phyloP scores from a whole-genome alignment of 2,888 invertebrate species.

The Stictocephala bisonia region DNA sequence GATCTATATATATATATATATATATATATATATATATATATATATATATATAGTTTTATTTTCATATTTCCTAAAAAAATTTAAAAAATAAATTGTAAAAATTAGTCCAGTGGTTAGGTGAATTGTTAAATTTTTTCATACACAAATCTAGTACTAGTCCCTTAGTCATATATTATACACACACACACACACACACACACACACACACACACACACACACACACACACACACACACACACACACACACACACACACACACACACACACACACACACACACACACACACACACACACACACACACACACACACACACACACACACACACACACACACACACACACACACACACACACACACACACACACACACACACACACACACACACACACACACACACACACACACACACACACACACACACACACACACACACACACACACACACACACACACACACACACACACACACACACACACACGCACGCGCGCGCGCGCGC shows the following conservation, averaged over 20 bases:
- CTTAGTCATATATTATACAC: background rate
- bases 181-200: background rate
- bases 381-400: background rate
- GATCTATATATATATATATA: no score
- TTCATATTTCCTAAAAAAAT: no score
- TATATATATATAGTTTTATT: no score
- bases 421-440: background rate
- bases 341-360: background rate
- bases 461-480: background rate
- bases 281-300: background rate
- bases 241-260: background rate
- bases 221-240: background rate
- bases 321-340: background rate
- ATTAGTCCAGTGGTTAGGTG: no score
- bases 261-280: background rate
- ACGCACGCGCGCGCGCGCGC: background rate
- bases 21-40: no score
- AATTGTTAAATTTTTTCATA: no score
- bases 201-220: background rate
- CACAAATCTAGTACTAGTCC: no score
- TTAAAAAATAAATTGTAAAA: no score
- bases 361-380: background rate
- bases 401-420: background rate
- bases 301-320: background rate
- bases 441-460: background rate